Evolutionary conservation across 92 coral and sea anemone species (phyloP).

Genomic region (Phymanthus crucifer): DNA sequence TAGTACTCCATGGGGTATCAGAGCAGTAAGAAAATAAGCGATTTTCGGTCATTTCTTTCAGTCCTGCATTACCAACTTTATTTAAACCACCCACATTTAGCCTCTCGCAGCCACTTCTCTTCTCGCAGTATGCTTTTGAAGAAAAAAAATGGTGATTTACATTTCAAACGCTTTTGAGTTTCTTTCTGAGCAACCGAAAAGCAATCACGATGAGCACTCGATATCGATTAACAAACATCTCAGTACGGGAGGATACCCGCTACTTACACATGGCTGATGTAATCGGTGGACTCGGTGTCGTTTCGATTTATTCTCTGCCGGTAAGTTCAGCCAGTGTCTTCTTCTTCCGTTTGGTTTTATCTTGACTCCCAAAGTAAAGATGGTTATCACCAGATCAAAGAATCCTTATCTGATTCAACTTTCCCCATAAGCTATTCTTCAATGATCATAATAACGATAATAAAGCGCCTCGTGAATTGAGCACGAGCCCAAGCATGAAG

Average conservation of each 20-base stretch:
- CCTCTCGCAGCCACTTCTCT: not conserved
- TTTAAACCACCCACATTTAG: not conserved
- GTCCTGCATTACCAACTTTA: not conserved
- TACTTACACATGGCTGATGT: not conserved
- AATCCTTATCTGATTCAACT: not conserved
- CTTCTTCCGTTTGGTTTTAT: constrained; percentile 1
- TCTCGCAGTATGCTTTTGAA: not conserved
- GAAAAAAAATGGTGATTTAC: not conserved
- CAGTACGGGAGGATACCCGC: constrained; percentile 1
- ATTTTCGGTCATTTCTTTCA: not conserved
- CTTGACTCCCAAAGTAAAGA: not conserved
- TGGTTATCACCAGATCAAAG: not conserved
- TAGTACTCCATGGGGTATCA: not conserved
- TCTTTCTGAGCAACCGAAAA: not conserved
- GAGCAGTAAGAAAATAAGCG: not conserved
- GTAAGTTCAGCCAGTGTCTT: not conserved
- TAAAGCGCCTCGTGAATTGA: not conserved
- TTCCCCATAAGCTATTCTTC: not conserved
- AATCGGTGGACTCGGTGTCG: not conserved
- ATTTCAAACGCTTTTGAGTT: not conserved
- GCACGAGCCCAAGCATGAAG: not conserved
- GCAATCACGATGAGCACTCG: not conserved
- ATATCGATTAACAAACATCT: not conserved
- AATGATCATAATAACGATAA: constrained; percentile 5
- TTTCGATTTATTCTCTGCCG: not conserved